These are phyloP conservation scores for Blastomussa wellsi DNA, from an alignment of 92 coral and sea anemone genomes.

Conservation along the genomic window DNA sequence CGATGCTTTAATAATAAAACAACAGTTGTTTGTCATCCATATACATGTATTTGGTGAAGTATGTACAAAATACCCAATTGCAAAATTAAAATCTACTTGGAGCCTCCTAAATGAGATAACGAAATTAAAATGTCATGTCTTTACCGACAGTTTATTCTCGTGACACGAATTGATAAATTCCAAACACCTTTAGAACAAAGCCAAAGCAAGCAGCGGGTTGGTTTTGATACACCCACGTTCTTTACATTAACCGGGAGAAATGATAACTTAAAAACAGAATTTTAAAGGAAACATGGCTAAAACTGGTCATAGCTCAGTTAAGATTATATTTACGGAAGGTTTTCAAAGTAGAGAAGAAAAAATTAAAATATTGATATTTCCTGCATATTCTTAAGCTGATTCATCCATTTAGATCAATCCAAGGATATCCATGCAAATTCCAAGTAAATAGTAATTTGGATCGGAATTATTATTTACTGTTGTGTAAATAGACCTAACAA, in stretches of 20 bases:
- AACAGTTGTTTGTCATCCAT: not conserved
- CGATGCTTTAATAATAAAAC: too few species aligned
- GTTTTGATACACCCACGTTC: not conserved
- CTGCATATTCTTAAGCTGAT: not conserved
- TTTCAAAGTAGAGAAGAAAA: not conserved
- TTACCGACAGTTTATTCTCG: not conserved
- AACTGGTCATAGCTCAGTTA: not conserved
- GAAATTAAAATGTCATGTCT: not conserved
- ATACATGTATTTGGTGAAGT: too few species aligned
- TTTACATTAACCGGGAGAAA: not conserved
- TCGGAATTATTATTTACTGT: conserved; percentile 1
- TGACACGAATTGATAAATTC: not conserved
- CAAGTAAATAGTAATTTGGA: not conserved
- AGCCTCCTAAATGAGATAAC: not conserved
- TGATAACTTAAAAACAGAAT: not conserved
- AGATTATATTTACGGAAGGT: not conserved
- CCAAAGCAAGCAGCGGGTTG: too few species aligned
- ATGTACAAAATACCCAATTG: too few species aligned
- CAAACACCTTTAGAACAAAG: too few species aligned
- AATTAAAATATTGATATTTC: not conserved
- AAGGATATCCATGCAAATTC: not conserved
- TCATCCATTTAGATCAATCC: not conserved
- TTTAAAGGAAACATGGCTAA: not conserved
- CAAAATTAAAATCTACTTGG: too few species aligned
- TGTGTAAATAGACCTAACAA: conserved; percentile 1